Percentiles rank a stretch among this genome's conserved stretches.
phyloP scores from a whole-genome alignment of 2,113 vertebrate genomes.

The Mustela nigripes region DNA sequence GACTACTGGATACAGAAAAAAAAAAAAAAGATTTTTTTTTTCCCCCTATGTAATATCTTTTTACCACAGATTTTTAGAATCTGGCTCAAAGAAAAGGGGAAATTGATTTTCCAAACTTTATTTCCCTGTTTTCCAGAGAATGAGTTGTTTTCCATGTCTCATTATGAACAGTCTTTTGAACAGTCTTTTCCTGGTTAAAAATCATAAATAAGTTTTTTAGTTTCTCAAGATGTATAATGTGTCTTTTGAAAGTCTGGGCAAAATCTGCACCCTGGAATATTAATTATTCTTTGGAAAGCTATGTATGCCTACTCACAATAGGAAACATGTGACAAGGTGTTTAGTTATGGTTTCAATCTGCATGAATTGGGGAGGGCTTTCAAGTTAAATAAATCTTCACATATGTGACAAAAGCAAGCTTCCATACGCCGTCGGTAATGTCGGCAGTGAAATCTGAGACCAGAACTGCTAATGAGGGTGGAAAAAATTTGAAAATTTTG shows the following conservation, averaged over 20 bases:
- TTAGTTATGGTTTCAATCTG: conserved; percentile 67
- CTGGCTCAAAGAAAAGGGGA: conserved; percentile 29
- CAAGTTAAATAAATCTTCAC: conserved; percentile 79
- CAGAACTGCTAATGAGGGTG: conserved; percentile 56
- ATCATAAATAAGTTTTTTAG: conserved; percentile 24
- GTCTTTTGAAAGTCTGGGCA: conserved; percentile 60
- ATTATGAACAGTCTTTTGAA: conserved; percentile 64
- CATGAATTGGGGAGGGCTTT: conserved; percentile 59
- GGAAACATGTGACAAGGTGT: conserved; percentile 76
- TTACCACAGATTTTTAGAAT: conserved; percentile 11
- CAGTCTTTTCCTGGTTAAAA: conserved; percentile 68
- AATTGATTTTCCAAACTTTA: conserved; percentile 60
- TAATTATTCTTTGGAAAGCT: conserved; percentile 72
- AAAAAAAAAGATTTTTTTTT: neutral
- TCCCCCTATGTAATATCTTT: neutral
- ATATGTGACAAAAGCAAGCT: conserved; percentile 70
- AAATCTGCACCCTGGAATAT: conserved; percentile 71
- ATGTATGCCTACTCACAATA: conserved; percentile 39
- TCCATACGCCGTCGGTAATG: neutral
- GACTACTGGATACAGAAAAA: neutral
- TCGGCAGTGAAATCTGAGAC: conserved; percentile 64
- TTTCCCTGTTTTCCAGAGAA: conserved; percentile 64
- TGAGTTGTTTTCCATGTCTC: neutral
- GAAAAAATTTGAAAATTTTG: conserved; percentile 56
- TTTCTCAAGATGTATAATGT: conserved; percentile 50